Percentiles rank a stretch among this genome's conserved stretches.
phyloP scores from a whole-genome alignment of 2,888 invertebrate genomes.

The Microplitis manilae region DNA sequence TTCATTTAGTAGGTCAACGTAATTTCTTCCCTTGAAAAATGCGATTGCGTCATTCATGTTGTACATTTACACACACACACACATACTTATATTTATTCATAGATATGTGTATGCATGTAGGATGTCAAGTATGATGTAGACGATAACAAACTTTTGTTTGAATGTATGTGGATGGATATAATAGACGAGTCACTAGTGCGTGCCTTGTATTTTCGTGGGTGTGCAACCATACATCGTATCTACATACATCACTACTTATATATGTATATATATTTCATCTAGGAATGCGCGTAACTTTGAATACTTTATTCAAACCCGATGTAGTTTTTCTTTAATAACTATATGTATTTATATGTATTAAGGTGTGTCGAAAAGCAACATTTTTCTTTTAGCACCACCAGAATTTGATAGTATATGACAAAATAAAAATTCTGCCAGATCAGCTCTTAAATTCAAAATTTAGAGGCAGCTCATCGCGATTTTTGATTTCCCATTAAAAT shows the following conservation, averaged over 20 bases:
- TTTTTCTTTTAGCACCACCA: no score
- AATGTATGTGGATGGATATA: background rate
- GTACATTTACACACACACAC: background rate
- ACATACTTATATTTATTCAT: background rate
- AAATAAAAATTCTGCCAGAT: no score
- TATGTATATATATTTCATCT: background rate
- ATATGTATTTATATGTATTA: background rate
- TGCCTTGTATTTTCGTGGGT: background rate
- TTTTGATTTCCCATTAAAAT: no score
- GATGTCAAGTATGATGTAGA: background rate
- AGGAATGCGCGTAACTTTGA: background rate
- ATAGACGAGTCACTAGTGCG: background rate
- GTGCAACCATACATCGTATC: background rate
- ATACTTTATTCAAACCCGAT: background rate
- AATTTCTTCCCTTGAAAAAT: slow-evolving; percentile 60
- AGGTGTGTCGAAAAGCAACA: background rate
- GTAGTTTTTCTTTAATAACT: background rate
- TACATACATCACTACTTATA: background rate
- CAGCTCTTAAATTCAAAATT: no score
- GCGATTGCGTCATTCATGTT: slow-evolving; percentile 58
- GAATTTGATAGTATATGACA: no score
- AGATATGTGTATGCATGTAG: background rate
- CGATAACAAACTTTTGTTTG: background rate
- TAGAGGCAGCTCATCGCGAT: no score
- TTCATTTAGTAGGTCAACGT: slow-evolving; percentile 65